Base-by-base conservation (phyloP, 2,888 invertebrate genomes). In the Stegana nigrithorax region DNA sequence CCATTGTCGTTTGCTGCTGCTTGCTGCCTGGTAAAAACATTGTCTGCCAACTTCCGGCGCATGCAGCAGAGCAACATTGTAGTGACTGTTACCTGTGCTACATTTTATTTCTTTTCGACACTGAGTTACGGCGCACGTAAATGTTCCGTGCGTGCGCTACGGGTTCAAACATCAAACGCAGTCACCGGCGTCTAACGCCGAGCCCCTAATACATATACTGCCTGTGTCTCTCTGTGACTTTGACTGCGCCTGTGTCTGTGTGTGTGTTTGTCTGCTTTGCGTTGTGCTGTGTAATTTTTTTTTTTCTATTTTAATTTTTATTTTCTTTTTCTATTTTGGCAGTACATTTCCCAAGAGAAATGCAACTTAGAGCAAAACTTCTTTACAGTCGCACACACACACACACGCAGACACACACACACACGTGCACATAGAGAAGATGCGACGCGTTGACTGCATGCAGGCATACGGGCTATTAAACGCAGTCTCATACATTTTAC, bases 401-500 rank as follows among this genome's bases (percentile, higher is more conserved):
- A n/a, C n/a, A n/a, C 42, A n/a, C n/a, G n/a, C n/a, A n/a, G n/a
- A n/a, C n/a, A n/a, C n/a, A n/a, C n/a, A n/a, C n/a, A n/a, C n/a
- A 42, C 17, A n/a, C 17, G n/a, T 14, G 26, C 26, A 21, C 25
- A 47, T n/a, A 17, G 26, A 51, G n/a, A n/a, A n/a, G n/a, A n/a
- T n/a, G n/a, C n/a, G n/a, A n/a, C n/a, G n/a, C n/a, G n/a, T n/a
- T 32, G 32, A 32, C 32, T 32, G 32, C 32, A 32, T n/a, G 32
- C 32, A 32, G 32, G 12, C 12, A 4, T 42, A 32, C 10, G 50
- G n/a, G 14, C 32, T 53, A 27, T 51, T 62, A 51, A 71, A 59
- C 74, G 72, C 73, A 77, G 69, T 73, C 68, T 75, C 78, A 73
- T 78, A 75, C 68, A 71, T 79, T 79, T 75, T 79, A 71, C 74